phyloP scores from a whole-genome alignment of 1,140 invertebrate species.

The Leptinotarsa texana region DNA sequence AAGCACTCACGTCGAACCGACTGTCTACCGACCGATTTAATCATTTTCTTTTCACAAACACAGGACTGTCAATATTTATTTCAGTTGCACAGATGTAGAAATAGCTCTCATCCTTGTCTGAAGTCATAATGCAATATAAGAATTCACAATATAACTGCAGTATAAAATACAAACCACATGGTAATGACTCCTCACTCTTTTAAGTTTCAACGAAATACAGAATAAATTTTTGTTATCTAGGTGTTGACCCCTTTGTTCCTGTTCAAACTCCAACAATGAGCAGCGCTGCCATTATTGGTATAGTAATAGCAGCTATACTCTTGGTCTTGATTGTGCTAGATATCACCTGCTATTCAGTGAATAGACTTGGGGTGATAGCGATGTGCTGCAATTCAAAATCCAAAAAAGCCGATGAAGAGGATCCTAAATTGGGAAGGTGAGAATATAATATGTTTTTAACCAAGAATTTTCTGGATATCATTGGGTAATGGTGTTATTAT shows the following conservation, averaged over 20 bases:
- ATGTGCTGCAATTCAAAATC: conserved; percentile 66
- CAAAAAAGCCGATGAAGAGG: conserved; percentile 74
- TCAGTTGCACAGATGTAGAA: no score
- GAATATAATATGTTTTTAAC: neutral
- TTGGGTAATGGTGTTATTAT: neutral
- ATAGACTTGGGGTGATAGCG: conserved; percentile 71
- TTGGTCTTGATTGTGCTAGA: conserved; percentile 78
- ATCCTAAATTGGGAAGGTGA: conserved; percentile 79
- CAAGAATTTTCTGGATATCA: neutral
- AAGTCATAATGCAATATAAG: no score
- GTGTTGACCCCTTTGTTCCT: conserved; percentile 61
- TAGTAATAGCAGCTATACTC: conserved; percentile 74
- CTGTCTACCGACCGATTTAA: no score
- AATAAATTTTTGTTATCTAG: conserved; percentile 55
- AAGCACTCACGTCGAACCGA: no score
- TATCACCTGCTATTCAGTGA: conserved; percentile 73
- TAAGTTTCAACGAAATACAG: neutral
- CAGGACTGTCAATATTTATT: no score
- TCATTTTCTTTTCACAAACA: no score
- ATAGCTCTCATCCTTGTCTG: no score
- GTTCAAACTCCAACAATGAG: conserved; percentile 65
- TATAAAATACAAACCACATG: conserved; percentile 5
- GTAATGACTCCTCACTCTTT: neutral
- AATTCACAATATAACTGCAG: conserved; percentile 8
- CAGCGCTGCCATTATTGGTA: conserved; percentile 75